These are phyloP conservation scores for Trichosurus vulpecula DNA, from an alignment of 2,797 vertebrate species.

Conservation along the genomic window DNA sequence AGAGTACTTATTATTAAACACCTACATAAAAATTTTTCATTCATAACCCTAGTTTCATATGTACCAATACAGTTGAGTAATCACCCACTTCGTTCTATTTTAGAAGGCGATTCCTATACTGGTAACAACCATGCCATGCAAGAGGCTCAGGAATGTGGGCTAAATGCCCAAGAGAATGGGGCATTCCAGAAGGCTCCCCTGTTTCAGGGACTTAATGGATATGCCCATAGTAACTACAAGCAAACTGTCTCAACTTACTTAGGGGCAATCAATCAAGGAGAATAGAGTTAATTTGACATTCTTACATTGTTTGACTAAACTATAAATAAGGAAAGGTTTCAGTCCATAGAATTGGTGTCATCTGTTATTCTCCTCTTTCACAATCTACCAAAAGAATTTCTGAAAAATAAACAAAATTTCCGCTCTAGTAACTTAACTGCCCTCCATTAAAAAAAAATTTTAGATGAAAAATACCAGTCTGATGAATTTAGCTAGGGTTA, in stretches of 20 bases:
- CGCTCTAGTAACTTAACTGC: conserved; percentile 36
- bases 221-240: conserved; percentile 25
- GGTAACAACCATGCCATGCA: conserved; percentile 2
- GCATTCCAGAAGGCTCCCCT: not conserved
- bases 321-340: conserved; percentile 40
- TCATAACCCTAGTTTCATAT: conserved; percentile 15
- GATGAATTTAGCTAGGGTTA: conserved; percentile 43
- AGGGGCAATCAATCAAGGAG: not conserved
- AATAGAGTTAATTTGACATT: conserved; percentile 3
- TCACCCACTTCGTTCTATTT: not conserved
- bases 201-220: not conserved
- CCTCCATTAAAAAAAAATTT: not conserved
- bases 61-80: not conserved
- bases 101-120: conserved; percentile 6
- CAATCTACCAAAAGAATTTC: conserved; percentile 45
- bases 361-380: conserved; percentile 42
- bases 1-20: not conserved
- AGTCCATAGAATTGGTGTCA: not conserved
- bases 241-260: conserved; percentile 42
- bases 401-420: conserved; percentile 61
- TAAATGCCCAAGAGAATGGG: conserved; percentile 23
- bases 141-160: conserved; percentile 11
- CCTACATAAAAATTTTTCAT: not conserved
- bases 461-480: conserved; percentile 35
- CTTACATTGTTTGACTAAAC: conserved; percentile 43